phyloP scores from a whole-genome alignment of 2,797 vertebrate genomes.

The Pogonophryne albipinna region DNA sequence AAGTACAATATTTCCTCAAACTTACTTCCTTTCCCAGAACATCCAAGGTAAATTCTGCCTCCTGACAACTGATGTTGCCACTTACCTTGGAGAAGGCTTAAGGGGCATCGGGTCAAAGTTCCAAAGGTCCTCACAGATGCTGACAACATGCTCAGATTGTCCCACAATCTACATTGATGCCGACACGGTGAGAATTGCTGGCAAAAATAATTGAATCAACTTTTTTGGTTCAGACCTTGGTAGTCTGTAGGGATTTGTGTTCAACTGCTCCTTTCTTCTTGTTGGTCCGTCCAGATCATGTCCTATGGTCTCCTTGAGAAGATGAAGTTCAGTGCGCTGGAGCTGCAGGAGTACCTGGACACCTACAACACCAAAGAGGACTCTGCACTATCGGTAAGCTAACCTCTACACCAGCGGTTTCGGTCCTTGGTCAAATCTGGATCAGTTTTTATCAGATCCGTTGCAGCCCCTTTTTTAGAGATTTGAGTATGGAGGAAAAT shows the following conservation, averaged over 20 bases:
- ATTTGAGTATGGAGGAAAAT: too few relatives aligned
- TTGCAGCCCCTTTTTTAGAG: too few relatives aligned
- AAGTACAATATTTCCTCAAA: not conserved
- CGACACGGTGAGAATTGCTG: constrained; percentile 91
- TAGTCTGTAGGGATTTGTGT: not conserved
- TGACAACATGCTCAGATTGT: constrained; percentile 96
- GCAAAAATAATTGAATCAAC: not conserved
- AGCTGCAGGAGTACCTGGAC: constrained; percentile 97
- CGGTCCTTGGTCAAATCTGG: too few relatives aligned
- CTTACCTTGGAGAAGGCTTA: constrained; percentile 95
- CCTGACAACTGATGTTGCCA: constrained; percentile 93
- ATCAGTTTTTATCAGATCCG: too few relatives aligned
- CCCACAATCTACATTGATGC: constrained; percentile 97
- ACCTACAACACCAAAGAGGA: constrained; percentile 96
- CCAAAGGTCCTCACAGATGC: constrained; percentile 96
- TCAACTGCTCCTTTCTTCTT: not conserved
- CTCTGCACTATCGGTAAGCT: constrained; percentile 91
- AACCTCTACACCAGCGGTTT: not conserved
- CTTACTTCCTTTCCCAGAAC: constrained; percentile 82
- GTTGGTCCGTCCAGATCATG: constrained; percentile 87
- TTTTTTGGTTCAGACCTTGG: too few relatives aligned
- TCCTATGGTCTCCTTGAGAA: constrained; percentile 98
- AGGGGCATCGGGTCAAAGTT: constrained; percentile 98
- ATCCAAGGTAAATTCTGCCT: constrained; percentile 98
- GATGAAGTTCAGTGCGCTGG: constrained; percentile 97